Percentiles rank a stretch among this genome's conserved stretches.
phyloP scores from a whole-genome alignment of 2,113 vertebrate species.

The Rhombomys opimus region DNA sequence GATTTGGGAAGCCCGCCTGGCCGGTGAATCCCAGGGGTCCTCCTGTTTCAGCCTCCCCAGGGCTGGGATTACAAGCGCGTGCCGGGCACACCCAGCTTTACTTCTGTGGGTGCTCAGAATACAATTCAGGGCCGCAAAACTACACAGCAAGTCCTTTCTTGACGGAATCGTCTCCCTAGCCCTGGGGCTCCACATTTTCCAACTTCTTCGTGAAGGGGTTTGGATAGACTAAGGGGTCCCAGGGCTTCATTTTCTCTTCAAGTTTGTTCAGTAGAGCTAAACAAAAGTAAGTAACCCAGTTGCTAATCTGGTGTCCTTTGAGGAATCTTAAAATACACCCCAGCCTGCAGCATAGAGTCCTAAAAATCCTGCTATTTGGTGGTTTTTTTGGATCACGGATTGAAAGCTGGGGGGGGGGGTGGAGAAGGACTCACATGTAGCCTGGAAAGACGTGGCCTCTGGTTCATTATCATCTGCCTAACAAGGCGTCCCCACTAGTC shows the following conservation, averaged over 20 bases:
- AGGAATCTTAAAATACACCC: background rate
- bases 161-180: background rate
- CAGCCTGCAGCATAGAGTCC: background rate
- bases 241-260: background rate
- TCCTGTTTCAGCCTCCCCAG: background rate
- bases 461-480: background rate
- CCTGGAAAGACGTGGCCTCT: background rate
- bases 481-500: background rate
- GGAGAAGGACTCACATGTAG: background rate
- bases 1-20: background rate
- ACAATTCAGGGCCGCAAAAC: background rate
- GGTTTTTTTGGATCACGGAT: slow-evolving; percentile 17
- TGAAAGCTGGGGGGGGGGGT: background rate
- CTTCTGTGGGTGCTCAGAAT: background rate
- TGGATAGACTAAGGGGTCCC: background rate
- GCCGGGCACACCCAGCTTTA: too few species aligned
- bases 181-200: background rate
- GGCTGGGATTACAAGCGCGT: background rate
- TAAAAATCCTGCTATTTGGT: slow-evolving; percentile 20
- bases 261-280: background rate
- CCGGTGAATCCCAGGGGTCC: background rate
- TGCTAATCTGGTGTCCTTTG: background rate
- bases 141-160: background rate
- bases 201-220: background rate
- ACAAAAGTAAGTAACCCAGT: slow-evolving; percentile 18